A percentile compares a stretch with the other conserved stretches of the same genome.
Evolutionary conservation across 2,888 invertebrate genomes (phyloP).

Genomic region (Leptopterna dolabrata): DNA sequence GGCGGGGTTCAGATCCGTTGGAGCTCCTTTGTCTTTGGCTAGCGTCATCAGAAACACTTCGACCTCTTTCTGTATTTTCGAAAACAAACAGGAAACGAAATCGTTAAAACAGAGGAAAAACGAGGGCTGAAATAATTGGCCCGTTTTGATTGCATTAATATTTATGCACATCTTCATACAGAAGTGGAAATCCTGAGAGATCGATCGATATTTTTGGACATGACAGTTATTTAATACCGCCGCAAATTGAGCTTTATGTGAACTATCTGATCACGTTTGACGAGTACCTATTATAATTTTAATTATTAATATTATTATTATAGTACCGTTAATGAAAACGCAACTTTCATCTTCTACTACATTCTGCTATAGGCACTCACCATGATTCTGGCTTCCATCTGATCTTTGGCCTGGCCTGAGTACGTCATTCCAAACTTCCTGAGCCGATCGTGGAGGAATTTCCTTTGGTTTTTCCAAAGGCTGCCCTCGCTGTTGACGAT

Average conservation of each 20-base stretch:
- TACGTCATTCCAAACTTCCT: conserved; percentile 90
- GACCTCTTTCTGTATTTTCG: conserved; percentile 76
- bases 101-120: background rate
- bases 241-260: no score
- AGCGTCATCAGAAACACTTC: conserved; percentile 78
- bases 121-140: background rate
- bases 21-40: conserved; percentile 74
- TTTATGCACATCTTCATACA: background rate
- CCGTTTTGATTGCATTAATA: background rate
- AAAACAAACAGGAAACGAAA: background rate
- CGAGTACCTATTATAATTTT: no score
- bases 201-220: no score
- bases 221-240: no score
- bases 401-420: conserved; percentile 81
- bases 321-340: no score
- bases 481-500: conserved; percentile 89
- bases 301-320: no score
- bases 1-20: conserved; percentile 79
- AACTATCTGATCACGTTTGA: no score
- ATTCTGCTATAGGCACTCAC: no score
- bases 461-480: conserved; percentile 90
- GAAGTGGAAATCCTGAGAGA: no score
- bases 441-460: conserved; percentile 86
- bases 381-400: conserved; percentile 88
- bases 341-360: no score